Evolutionary conservation across 2,113 vertebrate species (phyloP), one percentile per base, ranked within the genome.

Genomic region (rat (Rattus norvegicus)): DNA sequence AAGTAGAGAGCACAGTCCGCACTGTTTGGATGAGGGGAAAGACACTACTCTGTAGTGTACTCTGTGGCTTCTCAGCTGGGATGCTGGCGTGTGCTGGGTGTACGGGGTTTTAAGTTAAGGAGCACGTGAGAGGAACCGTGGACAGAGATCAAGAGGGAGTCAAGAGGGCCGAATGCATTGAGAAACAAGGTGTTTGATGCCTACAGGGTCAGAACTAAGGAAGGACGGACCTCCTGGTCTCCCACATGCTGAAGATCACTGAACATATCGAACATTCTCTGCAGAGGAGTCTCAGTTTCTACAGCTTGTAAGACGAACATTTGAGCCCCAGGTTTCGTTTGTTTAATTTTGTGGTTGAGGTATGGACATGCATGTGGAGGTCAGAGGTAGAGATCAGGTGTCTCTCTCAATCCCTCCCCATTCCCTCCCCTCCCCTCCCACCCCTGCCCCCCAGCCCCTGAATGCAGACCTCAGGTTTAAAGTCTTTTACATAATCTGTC

Each of bases 211-310:
- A 59, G 5, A 67, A 54, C 61, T 47, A 26, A 61, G 39, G 26
- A 9, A 7, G 33, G 52, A 19, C n/a, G 19, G 11, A 12, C 26
- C 36, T 20, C 1, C 1, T 17, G 30, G 28, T 2, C 22, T 61
- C 8, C 30, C 47, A 11, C 26, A 14, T 6, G 1, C 0, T 2
- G 0, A n/a, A 49, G 19, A 12, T 1, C 2, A 6, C 70, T 93
- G 11, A 5, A 1, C 9, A 22, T 7, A 56, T 0, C 3, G 19
- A 8, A 5, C 56, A 61, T 24, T 3, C 43, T 76, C 63, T 7
- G 1, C 11, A 5, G 72, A 54, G 43, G 13, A 52, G 28, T 43
- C 47, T 20, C 10, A n/a, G 9, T 30, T 2, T 2, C 1, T 3
- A 16, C 1, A 26, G 4, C 7, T 72, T 77, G 61, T 43, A 85